A percentile compares a stretch with the other conserved stretches of the same genome.
Evolutionary conservation across 92 coral and sea anemone species (phyloP).

Genomic region (Epizoanthus illoricatus): DNA sequence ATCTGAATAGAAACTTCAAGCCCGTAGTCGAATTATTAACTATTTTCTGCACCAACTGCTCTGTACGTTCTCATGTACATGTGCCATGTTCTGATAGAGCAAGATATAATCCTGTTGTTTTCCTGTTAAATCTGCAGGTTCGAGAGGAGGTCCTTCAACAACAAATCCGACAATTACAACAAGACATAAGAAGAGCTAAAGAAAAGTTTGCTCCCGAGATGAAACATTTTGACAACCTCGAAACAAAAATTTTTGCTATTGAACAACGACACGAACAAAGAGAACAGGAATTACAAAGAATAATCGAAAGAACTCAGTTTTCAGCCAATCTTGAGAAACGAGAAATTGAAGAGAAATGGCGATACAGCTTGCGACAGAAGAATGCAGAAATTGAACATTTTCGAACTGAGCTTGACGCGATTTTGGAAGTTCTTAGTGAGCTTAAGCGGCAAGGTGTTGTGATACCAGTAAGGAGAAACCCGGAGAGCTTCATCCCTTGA

Average conservation of each 20-base stretch:
- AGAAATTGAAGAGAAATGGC: conserved; percentile 78
- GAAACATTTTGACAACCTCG: conserved; percentile 87
- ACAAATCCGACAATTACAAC: conserved; percentile 70
- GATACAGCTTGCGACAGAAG: conserved; percentile 71
- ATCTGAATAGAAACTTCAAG: no score
- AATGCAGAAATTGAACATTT: conserved; percentile 93
- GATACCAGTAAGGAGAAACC: conserved; percentile 55
- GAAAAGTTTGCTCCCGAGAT: conserved; percentile 88
- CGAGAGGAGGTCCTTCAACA: conserved; percentile 85
- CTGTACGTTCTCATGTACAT: not conserved
- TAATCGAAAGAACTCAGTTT: conserved; percentile 75
- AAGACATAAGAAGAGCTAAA: conserved; percentile 76
- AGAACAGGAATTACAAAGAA: conserved; percentile 78
- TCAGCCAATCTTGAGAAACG: conserved; percentile 88
- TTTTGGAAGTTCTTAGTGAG: conserved; percentile 84
- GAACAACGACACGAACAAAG: conserved; percentile 81
- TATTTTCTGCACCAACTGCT: no score
- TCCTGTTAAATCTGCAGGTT: conserved; percentile 49
- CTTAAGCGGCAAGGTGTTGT: conserved; percentile 90
- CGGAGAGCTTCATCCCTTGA: conserved; percentile 11
- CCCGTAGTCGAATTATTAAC: no score
- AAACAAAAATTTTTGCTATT: conserved; percentile 82
- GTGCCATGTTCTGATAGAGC: not conserved
- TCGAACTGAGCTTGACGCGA: conserved; percentile 85
- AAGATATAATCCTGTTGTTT: not conserved